Percentiles rank a stretch among this genome's conserved stretches.
Conservation (phyloP, 2,797 vertebrate genomes). For the Megaceryle alcyon region DNA sequence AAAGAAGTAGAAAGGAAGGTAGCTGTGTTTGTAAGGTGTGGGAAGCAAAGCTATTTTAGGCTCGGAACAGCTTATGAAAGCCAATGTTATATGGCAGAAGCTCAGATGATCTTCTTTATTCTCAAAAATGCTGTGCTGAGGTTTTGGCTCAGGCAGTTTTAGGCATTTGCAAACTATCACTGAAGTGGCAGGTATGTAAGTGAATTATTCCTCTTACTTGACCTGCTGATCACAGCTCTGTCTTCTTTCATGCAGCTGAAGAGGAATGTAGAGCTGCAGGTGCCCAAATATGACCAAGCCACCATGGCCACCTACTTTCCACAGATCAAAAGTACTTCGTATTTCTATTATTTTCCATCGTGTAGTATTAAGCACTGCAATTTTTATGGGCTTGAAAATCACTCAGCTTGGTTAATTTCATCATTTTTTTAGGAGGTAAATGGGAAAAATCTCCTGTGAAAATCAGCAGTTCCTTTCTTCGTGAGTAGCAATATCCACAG, state of each 20-base stretch:
- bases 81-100: conserved; percentile 27
- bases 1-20: neutral
- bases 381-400: neutral
- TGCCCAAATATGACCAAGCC: neutral
- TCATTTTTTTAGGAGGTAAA: neutral
- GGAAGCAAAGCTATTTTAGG: conserved; percentile 59
- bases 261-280: neutral
- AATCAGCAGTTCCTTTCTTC: neutral
- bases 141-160: conserved; percentile 5
- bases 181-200: neutral
- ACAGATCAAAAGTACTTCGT: neutral
- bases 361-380: neutral
- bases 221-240: neutral
- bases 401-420: neutral
- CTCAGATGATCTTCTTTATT: conserved; percentile 34
- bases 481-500: neutral
- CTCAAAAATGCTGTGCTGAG: conserved; percentile 19
- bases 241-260: neutral
- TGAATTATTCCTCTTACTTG: conserved; percentile 2
- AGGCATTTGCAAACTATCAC: neutral
- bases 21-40: conserved; percentile 34
- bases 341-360: neutral
- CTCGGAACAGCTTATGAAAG: conserved; percentile 48
- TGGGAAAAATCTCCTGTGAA: neutral
- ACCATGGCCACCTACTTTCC: neutral